Evolutionary conservation across 2,113 vertebrate species (phyloP), one percentile per base, ranked within the genome.

Genomic region (Trichechus manatus): DNA sequence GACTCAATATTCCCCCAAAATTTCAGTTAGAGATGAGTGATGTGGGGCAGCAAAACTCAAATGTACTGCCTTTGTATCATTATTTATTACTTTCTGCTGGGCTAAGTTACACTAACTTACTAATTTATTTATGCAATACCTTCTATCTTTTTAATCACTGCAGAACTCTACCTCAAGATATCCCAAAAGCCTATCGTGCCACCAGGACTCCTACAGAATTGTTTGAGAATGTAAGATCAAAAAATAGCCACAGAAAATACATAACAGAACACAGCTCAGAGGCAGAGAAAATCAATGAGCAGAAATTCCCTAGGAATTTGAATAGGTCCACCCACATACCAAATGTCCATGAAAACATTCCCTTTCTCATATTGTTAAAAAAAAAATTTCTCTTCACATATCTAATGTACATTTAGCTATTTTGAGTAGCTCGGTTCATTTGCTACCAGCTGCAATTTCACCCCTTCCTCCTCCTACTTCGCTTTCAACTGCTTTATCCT

Each of bases 281-380:
- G 36, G 50, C 27, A 91, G 33, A 77, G 19, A 87, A 94, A 93
- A 77, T 74, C 63, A 84, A 53, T 84, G 42, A 81, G 56, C 44
- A 77, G 31, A 93, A 94, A 96, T 72, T 53, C 29, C 80, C 77
- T 56, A 19, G 50, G 83, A 97, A 95, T 81, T 79, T 92, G 61
- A 80, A 81, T 86, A 93, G 23, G 20, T 39, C 25, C 36, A 42
- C 19, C 77, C 20, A 47, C 63, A 66, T 5, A 42, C 68, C 86
- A 84, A 86, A 17, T 11, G 1, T 50, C 44, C 6, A 33, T 50
- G 22, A 75, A 94, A 96, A 92, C 10, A 17, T 63, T 61, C 25
- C 31, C 22, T 88, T 77, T 89, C 42, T n/a, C 66, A n/a, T 33
- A 33, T 33, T 15, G 66, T 70, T 31, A 17, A 70, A 70, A 33